Conservation (phyloP, 2,888 invertebrate species). For the Mythimna vitellina region DNA sequence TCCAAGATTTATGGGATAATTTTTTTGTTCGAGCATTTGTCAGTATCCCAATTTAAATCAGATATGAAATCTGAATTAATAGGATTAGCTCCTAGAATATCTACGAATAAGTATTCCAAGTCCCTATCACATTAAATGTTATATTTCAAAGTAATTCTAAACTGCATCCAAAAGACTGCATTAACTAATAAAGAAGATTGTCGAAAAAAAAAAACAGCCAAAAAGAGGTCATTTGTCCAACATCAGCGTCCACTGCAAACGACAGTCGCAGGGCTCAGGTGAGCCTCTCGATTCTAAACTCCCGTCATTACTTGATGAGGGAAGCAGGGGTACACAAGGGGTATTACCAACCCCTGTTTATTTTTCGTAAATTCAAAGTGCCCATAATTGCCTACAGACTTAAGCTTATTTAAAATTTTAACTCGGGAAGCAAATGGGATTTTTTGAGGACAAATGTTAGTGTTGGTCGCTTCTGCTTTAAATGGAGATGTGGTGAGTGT, state of each 20-base stretch:
- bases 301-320: conserved; percentile 85
- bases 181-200: background rate
- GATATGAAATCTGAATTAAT: background rate
- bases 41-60: background rate
- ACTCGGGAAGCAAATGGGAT: conserved; percentile 65
- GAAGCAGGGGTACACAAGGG: conserved; percentile 65
- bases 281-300: conserved; percentile 78
- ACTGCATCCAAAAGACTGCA: background rate
- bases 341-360: conserved; percentile 79
- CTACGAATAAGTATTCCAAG: background rate
- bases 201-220: background rate
- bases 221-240: background rate
- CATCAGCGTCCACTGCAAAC: conserved; percentile 34
- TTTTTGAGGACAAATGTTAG: conserved; percentile 58
- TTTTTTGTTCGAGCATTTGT: background rate
- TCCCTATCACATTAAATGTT: no score
- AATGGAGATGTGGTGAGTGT: conserved; percentile 11
- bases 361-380: conserved; percentile 76
- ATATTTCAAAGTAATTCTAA: background rate
- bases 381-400: conserved; percentile 78
- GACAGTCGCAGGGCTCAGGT: conserved; percentile 77
- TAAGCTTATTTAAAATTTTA: conserved; percentile 78
- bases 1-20: background rate
- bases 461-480: conserved; percentile 48
- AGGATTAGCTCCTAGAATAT: background rate